A percentile compares a stretch with the other conserved stretches of the same genome.
Evolutionary conservation across 2,888 invertebrate species (phyloP).

Genomic region (Poecilobothrus nobilitatus): DNA sequence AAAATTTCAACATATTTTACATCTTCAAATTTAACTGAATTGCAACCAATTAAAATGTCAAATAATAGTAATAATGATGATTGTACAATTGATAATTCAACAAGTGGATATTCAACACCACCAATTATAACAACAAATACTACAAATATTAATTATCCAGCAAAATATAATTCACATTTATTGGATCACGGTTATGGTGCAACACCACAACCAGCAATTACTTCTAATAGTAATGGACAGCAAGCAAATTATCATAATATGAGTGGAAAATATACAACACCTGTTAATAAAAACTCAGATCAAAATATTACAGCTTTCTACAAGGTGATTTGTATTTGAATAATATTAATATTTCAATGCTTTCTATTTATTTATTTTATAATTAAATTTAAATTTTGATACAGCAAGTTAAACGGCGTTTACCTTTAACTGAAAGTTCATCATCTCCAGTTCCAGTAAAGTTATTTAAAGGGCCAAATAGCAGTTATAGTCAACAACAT

Average conservation of each 20-base stretch:
- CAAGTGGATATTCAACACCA: slow-evolving; percentile 17
- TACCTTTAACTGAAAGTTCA: slow-evolving; percentile 51
- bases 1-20: slow-evolving; percentile 16
- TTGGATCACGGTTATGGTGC: slow-evolving; percentile 82
- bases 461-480: slow-evolving; percentile 43
- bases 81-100: background rate
- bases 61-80: slow-evolving; percentile 5
- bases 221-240: slow-evolving; percentile 23
- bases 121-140: slow-evolving; percentile 23
- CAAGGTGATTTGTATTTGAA: slow-evolving; percentile 31
- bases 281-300: slow-evolving; percentile 43
- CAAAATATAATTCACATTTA: slow-evolving; percentile 50
- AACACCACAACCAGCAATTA: slow-evolving; percentile 61
- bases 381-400: slow-evolving; percentile 18
- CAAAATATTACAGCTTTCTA: slow-evolving; percentile 42
- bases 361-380: background rate
- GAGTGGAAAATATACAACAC: slow-evolving; percentile 41
- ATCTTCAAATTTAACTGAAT: slow-evolving; percentile 7
- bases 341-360: slow-evolving; percentile 5
- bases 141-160: slow-evolving; percentile 20
- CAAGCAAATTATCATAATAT: slow-evolving; percentile 18
- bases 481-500: slow-evolving; percentile 17
- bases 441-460: slow-evolving; percentile 49
- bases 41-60: slow-evolving; percentile 7
- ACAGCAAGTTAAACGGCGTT: slow-evolving; percentile 73